Conservation (phyloP, 2,797 vertebrate species). For the Pantherophis vulpinus region DNA sequence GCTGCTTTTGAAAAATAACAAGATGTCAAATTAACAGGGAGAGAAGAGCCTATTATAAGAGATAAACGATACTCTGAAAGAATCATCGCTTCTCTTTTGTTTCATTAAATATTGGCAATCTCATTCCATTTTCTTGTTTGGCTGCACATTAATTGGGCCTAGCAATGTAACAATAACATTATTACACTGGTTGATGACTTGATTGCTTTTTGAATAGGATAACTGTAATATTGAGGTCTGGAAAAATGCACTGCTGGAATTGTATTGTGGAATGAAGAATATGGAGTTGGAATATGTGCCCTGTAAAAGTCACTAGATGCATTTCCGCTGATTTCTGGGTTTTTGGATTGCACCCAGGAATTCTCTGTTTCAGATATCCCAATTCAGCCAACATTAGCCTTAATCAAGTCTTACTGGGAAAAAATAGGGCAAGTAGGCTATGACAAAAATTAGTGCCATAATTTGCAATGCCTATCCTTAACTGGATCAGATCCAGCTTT, state of each 20-base stretch:
- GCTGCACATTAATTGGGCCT: slow-evolving; percentile 34
- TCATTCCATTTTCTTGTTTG: slow-evolving; percentile 55
- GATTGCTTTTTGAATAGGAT: not conserved
- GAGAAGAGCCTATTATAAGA: slow-evolving; percentile 59
- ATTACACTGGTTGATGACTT: slow-evolving; percentile 23
- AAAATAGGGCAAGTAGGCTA: not conserved
- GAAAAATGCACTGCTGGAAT: not conserved
- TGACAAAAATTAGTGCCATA: not conserved
- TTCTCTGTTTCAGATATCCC: not conserved
- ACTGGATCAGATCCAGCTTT: not conserved
- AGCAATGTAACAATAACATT: slow-evolving; percentile 22
- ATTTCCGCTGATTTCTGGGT: not conserved
- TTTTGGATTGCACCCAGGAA: not conserved
- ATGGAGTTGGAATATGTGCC: not conserved
- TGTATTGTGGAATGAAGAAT: not conserved
- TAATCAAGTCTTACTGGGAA: not conserved
- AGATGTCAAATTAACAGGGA: slow-evolving; percentile 65
- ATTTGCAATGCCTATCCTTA: not conserved
- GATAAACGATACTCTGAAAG: slow-evolving; percentile 64
- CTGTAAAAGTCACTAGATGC: not conserved
- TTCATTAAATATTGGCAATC: slow-evolving; percentile 49
- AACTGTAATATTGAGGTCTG: not conserved
- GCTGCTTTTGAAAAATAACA: slow-evolving; percentile 60
- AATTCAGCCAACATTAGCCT: not conserved
- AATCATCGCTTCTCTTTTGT: slow-evolving; percentile 62